phyloP scores from a whole-genome alignment of 2,113 vertebrate species.

The Calyptomena viridis region DNA sequence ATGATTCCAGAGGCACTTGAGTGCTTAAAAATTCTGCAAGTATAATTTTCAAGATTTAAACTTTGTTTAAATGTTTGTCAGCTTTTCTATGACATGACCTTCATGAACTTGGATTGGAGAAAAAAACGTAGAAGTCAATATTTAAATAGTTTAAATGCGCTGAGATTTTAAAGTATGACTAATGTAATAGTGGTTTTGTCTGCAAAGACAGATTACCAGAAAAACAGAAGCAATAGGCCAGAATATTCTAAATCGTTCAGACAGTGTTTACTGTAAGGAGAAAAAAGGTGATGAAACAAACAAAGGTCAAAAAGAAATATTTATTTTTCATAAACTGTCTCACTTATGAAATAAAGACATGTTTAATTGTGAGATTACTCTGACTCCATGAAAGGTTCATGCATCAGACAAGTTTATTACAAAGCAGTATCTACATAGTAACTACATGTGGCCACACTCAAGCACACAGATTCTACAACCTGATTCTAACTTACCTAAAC shows the following conservation, averaged over 20 bases:
- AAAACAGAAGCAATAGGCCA: not conserved
- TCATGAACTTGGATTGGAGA: not conserved
- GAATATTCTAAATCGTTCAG: not conserved
- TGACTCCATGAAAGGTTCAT: no score
- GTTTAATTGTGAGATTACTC: no score
- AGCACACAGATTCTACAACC: no score
- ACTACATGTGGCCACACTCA: no score
- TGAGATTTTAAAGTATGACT: not conserved
- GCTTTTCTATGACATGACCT: not conserved
- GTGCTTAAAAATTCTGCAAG: not conserved
- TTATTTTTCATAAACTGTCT: not conserved
- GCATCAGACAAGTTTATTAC: no score
- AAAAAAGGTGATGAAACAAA: not conserved
- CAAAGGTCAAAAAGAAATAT: not conserved
- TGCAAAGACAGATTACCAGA: not conserved
- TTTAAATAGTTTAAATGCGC: not conserved
- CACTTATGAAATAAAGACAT: not conserved
- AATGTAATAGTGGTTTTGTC: not conserved
- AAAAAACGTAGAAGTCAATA: not conserved
- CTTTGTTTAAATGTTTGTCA: not conserved
- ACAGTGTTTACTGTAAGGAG: not conserved
- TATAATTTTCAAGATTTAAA: not conserved
- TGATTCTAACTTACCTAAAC: no score
- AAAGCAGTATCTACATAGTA: no score
- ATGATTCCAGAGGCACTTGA: not conserved